Evolutionary conservation across 2,888 invertebrate species (phyloP).

Genomic region (Apodemia hepburni): DNA sequence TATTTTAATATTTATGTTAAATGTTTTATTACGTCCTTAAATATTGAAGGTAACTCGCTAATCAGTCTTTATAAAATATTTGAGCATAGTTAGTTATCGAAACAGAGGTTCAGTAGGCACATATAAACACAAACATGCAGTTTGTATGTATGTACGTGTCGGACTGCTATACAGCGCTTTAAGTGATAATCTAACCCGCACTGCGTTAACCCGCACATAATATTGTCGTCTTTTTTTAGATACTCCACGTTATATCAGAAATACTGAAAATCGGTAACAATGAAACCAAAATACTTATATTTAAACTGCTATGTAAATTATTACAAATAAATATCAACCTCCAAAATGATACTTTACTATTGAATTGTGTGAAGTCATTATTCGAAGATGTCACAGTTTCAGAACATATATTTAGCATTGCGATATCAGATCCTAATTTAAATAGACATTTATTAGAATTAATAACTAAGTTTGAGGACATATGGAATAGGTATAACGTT

Average conservation of each 20-base stretch:
- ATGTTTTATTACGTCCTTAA: too few relatives aligned
- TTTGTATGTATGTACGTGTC: too few relatives aligned
- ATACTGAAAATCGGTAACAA: conserved; percentile 44
- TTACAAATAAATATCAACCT: not conserved
- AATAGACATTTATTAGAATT: conserved; percentile 15
- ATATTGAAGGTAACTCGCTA: too few relatives aligned
- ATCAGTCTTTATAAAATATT: too few relatives aligned
- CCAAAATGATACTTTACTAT: conserved; percentile 34
- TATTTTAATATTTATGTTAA: too few relatives aligned
- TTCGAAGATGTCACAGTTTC: conserved; percentile 28
- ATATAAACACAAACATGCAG: too few relatives aligned
- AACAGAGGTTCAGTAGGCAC: too few relatives aligned
- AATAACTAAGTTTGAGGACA: conserved; percentile 1
- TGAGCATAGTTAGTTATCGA: too few relatives aligned
- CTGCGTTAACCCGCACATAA: too few relatives aligned
- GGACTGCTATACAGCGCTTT: too few relatives aligned
- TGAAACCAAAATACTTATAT: conserved; percentile 46
- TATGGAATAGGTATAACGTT: not conserved
- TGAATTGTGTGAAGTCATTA: conserved; percentile 35
- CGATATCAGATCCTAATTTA: conserved; percentile 20
- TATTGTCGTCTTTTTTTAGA: conserved; percentile 39
- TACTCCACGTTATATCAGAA: conserved; percentile 47
- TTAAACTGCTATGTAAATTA: conserved; percentile 45
- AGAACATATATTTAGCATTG: conserved; percentile 35
- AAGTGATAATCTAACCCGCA: too few relatives aligned